Evolutionary conservation across 2,797 vertebrate species (phyloP), one percentile per base, ranked within the genome.

Genomic region (Urophycis tenuis): DNA sequence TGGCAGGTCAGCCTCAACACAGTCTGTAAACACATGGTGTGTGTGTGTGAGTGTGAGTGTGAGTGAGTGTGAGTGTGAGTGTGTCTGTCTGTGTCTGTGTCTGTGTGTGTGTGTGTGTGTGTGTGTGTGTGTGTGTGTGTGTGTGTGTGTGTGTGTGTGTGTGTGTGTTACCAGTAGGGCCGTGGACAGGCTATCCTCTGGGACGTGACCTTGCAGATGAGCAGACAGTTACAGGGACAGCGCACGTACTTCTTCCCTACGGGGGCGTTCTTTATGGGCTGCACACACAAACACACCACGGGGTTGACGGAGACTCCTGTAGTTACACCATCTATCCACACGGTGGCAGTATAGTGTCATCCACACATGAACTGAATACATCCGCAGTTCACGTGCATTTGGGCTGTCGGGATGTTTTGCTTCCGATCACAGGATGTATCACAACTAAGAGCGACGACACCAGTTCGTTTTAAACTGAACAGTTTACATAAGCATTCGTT

Each of bases 211-310:
- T 95, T 96, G 87, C 96, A 97, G 87, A 97, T 96, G 75, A 97
- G 93, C 31, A 97, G 94, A 81, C 95, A 96, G 90, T 96, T 96
- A 64, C 96, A 97, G 0, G 95, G 95, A 83, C 96, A 97, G 71
- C 95, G 91, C 36, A 96, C 95, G 1, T 96, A 96, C 84, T 96
- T 96, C 92, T 96, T 96, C n/a, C 95, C 95, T 0, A 92, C 89
- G 0, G 95, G 95, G 75, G 96, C 94, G 76, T 95, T 96, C 84
- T 95, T 96, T 80, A 97, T 96, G 0, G 96, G 95, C 96, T 97
- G 32, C n/a, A 67, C 73, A 73, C 36, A 31, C 14, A 11, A 11
- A 76, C 0, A n/a, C 34, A 77, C 36, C n/a, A n/a, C n/a, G n/a
- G n/a, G n/a, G n/a, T n/a, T n/a, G n/a, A n/a, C n/a, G n/a, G n/a